Evolutionary conservation across 2,797 vertebrate genomes (phyloP).

Genomic region (Microhierax caerulescens): DNA sequence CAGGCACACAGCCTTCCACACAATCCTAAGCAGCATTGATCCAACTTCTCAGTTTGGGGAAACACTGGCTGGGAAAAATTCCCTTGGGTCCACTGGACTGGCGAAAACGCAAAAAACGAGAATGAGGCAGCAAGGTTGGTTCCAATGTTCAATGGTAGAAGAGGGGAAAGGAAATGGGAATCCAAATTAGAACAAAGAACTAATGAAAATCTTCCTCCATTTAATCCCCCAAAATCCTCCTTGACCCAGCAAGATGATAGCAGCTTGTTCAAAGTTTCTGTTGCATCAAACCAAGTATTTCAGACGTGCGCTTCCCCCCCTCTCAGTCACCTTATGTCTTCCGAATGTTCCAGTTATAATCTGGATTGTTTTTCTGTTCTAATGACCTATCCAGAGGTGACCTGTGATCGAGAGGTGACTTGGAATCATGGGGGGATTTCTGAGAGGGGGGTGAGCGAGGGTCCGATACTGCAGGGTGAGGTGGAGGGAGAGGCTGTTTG

Average conservation of each 20-base stretch:
- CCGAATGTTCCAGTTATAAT: conserved; percentile 92
- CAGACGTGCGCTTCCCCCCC: not conserved
- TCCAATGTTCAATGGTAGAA: conserved; percentile 28
- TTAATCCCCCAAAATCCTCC: conserved; percentile 45
- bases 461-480: conserved; percentile 80
- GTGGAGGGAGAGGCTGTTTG: conserved; percentile 81
- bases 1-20: not conserved
- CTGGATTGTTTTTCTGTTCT: conserved; percentile 86
- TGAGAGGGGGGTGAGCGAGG: conserved; percentile 92
- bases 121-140: conserved; percentile 34
- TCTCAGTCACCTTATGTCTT: conserved; percentile 78
- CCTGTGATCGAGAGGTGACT: conserved; percentile 80
- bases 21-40: conserved; percentile 35
- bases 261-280: conserved; percentile 72
- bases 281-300: conserved; percentile 34
- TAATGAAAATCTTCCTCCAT: conserved; percentile 34
- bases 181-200: conserved; percentile 17
- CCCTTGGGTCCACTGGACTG: not conserved
- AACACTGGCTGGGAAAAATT: conserved; percentile 10
- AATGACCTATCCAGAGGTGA: conserved; percentile 88
- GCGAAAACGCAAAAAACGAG: conserved; percentile 16
- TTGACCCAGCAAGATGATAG: conserved; percentile 57
- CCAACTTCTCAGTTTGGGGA: not conserved
- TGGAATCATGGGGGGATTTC: conserved; percentile 91
- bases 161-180: conserved; percentile 6